Conservation (phyloP, 2,888 invertebrate genomes). For the Cataglyphis altisquamis region DNA sequence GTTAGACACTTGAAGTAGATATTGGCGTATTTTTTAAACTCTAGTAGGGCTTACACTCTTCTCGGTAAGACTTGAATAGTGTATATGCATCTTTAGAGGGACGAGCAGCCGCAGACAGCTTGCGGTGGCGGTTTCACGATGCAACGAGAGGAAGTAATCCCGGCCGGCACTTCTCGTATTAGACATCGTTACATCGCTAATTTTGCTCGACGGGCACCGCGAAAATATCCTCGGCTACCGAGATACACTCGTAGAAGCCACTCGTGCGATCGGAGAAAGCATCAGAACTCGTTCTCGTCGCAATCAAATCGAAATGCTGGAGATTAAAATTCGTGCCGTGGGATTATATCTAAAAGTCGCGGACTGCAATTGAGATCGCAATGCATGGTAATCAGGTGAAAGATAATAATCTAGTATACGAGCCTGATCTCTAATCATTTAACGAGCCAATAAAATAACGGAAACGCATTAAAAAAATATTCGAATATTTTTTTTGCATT, state of each 20-base stretch:
- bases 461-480: background rate
- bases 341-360: conserved; percentile 33
- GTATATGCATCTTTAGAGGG: background rate
- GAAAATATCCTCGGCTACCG: conserved; percentile 62
- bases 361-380: background rate
- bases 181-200: conserved; percentile 75
- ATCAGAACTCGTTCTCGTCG: conserved; percentile 64
- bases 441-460: background rate
- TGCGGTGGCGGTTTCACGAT: conserved; percentile 52
- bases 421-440: background rate
- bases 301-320: conserved; percentile 63
- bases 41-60: background rate
- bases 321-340: conserved; percentile 54
- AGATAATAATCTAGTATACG: background rate
- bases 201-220: conserved; percentile 61
- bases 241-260: background rate
- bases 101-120: conserved; percentile 68
- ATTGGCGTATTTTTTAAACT: background rate
- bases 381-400: background rate
- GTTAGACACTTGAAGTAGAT: background rate
- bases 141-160: conserved; percentile 74
- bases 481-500: background rate
- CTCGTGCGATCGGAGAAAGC: background rate
- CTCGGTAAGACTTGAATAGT: conserved; percentile 44
- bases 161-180: conserved; percentile 68